phyloP scores from a whole-genome alignment of 2,113 vertebrate genomes.

The Mirza zaza region DNA sequence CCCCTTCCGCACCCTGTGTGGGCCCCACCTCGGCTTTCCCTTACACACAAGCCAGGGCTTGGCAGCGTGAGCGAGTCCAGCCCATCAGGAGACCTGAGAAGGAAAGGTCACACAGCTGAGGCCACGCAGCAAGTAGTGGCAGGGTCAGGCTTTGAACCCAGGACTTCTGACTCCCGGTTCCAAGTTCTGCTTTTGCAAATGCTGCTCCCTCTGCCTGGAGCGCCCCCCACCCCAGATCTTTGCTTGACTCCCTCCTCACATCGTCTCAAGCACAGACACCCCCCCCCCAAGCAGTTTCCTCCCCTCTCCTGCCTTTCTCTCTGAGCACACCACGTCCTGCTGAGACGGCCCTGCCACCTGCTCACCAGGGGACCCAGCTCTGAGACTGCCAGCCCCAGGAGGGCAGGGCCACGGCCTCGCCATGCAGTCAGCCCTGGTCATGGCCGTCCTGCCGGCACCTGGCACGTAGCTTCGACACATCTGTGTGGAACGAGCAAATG shows the following conservation, averaged over 20 bases:
- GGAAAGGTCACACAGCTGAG: not conserved
- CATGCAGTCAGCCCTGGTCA: rapidly evolving
- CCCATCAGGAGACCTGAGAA: not conserved
- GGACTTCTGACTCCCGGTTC: not conserved
- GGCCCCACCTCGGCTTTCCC: not conserved
- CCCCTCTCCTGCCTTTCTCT: not conserved
- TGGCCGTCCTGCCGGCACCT: not conserved
- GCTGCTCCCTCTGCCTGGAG: not conserved
- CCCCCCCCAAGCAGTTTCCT: not conserved
- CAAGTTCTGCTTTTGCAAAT: not conserved
- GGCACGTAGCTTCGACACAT: rapidly evolving
- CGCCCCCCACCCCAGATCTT: not conserved
- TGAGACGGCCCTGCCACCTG: too few relatives aligned
- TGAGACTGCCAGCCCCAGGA: rapidly evolving
- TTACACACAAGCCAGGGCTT: not conserved
- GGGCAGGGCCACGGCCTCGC: not conserved
- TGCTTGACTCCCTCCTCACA: not conserved
- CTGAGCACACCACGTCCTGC: rapidly evolving
- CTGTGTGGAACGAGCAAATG: not conserved
- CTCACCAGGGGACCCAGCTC: too few relatives aligned
- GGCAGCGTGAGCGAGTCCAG: not conserved
- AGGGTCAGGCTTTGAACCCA: not conserved
- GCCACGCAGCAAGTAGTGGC: not conserved
- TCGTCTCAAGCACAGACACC: not conserved
- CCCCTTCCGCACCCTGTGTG: not conserved